Percentiles rank a stretch among this genome's conserved stretches.
Conservation (phyloP, 1,140 invertebrate species). For the Drosophila equinoxialis region DNA sequence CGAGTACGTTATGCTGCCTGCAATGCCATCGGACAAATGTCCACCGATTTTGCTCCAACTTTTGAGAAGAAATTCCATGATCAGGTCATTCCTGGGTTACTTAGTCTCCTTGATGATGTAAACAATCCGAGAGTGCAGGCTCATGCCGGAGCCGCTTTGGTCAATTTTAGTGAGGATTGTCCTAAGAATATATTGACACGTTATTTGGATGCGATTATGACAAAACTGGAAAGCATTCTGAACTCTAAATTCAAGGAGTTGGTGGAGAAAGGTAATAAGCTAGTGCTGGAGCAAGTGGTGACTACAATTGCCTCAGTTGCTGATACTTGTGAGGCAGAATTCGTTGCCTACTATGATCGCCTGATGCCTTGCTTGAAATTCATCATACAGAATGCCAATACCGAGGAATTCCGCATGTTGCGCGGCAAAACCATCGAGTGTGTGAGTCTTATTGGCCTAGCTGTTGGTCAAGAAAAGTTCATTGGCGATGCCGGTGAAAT, state of each 20-base stretch:
- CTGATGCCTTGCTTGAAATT: slow-evolving; percentile 98
- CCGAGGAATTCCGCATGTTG: slow-evolving; percentile 93
- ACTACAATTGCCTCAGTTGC: slow-evolving; percentile 99
- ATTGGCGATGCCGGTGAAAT: slow-evolving; percentile 96
- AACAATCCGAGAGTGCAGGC: slow-evolving; percentile 96
- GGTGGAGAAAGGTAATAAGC: slow-evolving; percentile 95
- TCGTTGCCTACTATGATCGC: slow-evolving; percentile 89
- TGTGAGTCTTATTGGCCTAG: slow-evolving; percentile 98
- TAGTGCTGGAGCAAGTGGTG: slow-evolving; percentile 98
- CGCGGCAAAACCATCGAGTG: slow-evolving; percentile 99
- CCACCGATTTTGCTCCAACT: slow-evolving; percentile 97
- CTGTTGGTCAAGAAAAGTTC: slow-evolving; percentile 98
- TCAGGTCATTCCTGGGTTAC: slow-evolving; percentile 92
- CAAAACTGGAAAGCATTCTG: slow-evolving; percentile 95
- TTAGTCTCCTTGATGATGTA: slow-evolving; percentile 96
- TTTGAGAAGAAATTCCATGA: slow-evolving; percentile 99
- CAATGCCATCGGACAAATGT: slow-evolving; percentile 99
- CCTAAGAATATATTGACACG: slow-evolving; percentile 95
- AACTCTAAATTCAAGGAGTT: slow-evolving; percentile 97
- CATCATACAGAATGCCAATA: slow-evolving; percentile 97
- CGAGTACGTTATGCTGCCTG: slow-evolving; percentile 93
- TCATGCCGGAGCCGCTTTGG: slow-evolving; percentile 96
- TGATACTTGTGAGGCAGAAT: slow-evolving; percentile 99
- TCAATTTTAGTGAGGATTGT: slow-evolving; percentile 99
- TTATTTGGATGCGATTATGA: slow-evolving; percentile 96